These are phyloP conservation scores for Phrynocephalus guinanensis DNA, from an alignment of 2,797 vertebrate species.

Conservation along the genomic window DNA sequence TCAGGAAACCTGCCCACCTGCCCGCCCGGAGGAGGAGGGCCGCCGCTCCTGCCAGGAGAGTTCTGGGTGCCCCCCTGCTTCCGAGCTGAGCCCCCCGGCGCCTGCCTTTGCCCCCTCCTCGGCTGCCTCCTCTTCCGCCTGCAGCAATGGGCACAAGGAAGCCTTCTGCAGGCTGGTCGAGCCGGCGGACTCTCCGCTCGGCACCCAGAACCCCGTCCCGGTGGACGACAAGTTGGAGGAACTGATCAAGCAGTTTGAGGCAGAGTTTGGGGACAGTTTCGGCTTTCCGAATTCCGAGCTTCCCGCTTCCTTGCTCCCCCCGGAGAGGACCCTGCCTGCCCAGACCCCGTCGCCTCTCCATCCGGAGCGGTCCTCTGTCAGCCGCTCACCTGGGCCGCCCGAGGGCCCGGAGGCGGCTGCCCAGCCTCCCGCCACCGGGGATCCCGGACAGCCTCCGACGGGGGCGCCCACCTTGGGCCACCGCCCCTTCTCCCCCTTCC, in stretches of 20 bases:
- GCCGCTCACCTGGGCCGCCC: background rate
- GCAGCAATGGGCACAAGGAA: slow-evolving; percentile 31
- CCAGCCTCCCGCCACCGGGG: slow-evolving; percentile 31
- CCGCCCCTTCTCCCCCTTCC: slow-evolving; percentile 45
- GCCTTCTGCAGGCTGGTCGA: slow-evolving; percentile 20
- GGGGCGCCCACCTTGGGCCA: background rate
- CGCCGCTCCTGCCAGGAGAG: slow-evolving; percentile 27
- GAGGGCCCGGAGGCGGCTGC: background rate
- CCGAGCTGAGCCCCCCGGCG: slow-evolving; percentile 35
- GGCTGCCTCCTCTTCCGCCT: slow-evolving; percentile 29
- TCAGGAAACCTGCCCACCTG: slow-evolving; percentile 89
- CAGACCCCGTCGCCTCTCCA: slow-evolving; percentile 61
- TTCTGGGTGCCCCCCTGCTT: slow-evolving; percentile 55
- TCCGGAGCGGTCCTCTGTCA: slow-evolving; percentile 58
- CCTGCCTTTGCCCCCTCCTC: slow-evolving; percentile 59
- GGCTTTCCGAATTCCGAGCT: slow-evolving; percentile 70
- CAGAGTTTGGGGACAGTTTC: slow-evolving; percentile 89
- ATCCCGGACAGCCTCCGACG: background rate
- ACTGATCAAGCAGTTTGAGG: slow-evolving; percentile 95
- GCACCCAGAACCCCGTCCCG: slow-evolving; percentile 74
- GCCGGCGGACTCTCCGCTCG: slow-evolving; percentile 39
- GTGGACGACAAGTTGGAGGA: slow-evolving; percentile 95
- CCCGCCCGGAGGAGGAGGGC: slow-evolving; percentile 42
- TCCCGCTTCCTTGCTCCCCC: slow-evolving; percentile 62
- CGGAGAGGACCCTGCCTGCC: slow-evolving; percentile 63